Evolutionary conservation across 2,797 vertebrate species (phyloP).

Genomic region (Amblyopsis hoosieri): DNA sequence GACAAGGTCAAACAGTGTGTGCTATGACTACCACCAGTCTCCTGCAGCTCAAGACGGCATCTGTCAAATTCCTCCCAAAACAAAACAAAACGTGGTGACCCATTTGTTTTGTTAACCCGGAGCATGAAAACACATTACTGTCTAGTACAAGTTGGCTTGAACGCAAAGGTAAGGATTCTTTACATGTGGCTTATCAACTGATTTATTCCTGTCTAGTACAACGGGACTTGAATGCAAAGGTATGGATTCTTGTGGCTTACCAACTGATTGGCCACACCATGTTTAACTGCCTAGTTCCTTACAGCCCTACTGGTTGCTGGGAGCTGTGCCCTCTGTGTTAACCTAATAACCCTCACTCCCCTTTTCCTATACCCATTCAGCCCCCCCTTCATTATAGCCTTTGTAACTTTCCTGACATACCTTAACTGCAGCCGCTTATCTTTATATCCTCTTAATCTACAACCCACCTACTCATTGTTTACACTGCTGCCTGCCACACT

Average conservation of each 20-base stretch:
- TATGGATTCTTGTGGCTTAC: constrained; percentile 55
- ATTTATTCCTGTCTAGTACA: constrained; percentile 35
- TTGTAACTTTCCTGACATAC: constrained; percentile 21
- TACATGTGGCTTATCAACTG: constrained; percentile 59
- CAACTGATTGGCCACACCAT: constrained; percentile 54
- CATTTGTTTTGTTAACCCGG: constrained; percentile 68
- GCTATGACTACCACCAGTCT: constrained; percentile 61
- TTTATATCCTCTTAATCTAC: constrained; percentile 31
- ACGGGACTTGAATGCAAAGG: constrained; percentile 45
- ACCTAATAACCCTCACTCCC: constrained; percentile 41
- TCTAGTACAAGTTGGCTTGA: constrained; percentile 37
- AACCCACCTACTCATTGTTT: constrained; percentile 52
- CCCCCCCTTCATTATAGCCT: constrained; percentile 18
- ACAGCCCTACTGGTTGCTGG: constrained; percentile 27
- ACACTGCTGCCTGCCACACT: constrained; percentile 43
- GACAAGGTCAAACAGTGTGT: constrained; percentile 66
- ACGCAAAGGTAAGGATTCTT: constrained; percentile 47
- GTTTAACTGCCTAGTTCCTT: constrained; percentile 39
- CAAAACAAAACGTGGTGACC: constrained; percentile 56
- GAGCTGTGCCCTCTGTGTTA: constrained; percentile 36
- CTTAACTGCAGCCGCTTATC: constrained; percentile 22
- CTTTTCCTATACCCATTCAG: constrained; percentile 11
- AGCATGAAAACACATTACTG: constrained; percentile 57
- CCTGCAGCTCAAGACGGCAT: constrained; percentile 63
- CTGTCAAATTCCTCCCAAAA: constrained; percentile 67